phyloP scores from a whole-genome alignment of 1,140 invertebrate species.

The Brevipalpus yothersi region DNA sequence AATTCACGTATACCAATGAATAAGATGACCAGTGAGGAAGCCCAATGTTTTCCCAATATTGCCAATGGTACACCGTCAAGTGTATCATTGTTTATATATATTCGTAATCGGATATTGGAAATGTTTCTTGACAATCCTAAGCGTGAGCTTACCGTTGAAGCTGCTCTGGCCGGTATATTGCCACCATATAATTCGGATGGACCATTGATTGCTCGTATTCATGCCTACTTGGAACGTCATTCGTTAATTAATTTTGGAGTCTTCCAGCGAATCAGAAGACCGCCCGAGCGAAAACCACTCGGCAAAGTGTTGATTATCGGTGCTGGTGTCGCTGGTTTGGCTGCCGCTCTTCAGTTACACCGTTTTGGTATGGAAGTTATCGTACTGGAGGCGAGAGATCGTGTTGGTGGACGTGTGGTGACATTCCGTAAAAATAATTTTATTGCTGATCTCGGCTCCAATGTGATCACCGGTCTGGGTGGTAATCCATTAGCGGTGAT shows the following conservation, averaged over 20 bases:
- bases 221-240: slow-evolving; percentile 78
- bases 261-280: slow-evolving; percentile 25
- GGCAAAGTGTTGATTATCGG: slow-evolving; percentile 85
- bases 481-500: slow-evolving; percentile 63
- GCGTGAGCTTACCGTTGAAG: slow-evolving; percentile 59
- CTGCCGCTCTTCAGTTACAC: slow-evolving; percentile 74
- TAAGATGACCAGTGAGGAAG: slow-evolving; percentile 79
- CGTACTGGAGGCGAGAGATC: slow-evolving; percentile 74
- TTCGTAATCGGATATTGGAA: slow-evolving; percentile 77
- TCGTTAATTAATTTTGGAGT: slow-evolving; percentile 97
- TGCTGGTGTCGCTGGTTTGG: slow-evolving; percentile 75
- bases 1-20: slow-evolving; percentile 79
- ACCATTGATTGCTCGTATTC: slow-evolving; percentile 25
- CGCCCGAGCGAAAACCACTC: slow-evolving; percentile 29
- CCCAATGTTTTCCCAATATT: slow-evolving; percentile 68
- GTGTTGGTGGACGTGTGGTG: slow-evolving; percentile 84
- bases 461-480: slow-evolving; percentile 32
- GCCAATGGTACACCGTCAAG: slow-evolving; percentile 48
- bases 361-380: slow-evolving; percentile 91
- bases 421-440: slow-evolving; percentile 85
- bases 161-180: slow-evolving; percentile 53
- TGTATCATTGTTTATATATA: slow-evolving; percentile 70
- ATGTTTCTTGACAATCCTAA: slow-evolving; percentile 92
- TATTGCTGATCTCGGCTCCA: slow-evolving; percentile 69
- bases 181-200: slow-evolving; percentile 44